Base-by-base conservation (phyloP, 2,797 vertebrate genomes). In the Ceyx erithaca region DNA sequence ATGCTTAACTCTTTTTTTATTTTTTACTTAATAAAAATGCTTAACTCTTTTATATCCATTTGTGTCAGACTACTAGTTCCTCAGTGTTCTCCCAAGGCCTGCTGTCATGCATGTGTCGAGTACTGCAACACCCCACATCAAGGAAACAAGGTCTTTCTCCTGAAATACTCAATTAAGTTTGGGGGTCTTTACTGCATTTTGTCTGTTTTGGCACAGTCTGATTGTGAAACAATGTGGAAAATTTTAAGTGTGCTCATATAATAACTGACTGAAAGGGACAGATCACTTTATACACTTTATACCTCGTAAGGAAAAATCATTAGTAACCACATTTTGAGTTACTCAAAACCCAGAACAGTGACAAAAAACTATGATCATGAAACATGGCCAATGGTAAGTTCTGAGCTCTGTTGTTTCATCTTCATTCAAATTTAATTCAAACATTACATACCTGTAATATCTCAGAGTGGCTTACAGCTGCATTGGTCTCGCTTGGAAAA, bases 371-470 rank as follows among this genome's bases (percentile, higher is more conserved):
- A 26, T 7, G 5, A 17, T 86, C 14, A 31, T 7, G 33, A 8
- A 75, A 77, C 30, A 49, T 14, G 48, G 30, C 23, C 19, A 62
- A 16, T 0, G 10, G 51, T 16, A 77, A 83, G 80, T 79, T 85
- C 55, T 64, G 37, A 89, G 18, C 9, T 68, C 10, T 23, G 18
- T 8, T 62, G 35, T 68, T 12, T 90, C 30, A 57, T 49, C 76
- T 88, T 79, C 94, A 22, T 52, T 40, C 66, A 28, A 35, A 68
- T 28, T 35, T 26, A 49, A 84, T 31, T 51, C 64, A 86, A 92
- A 82, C 49, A 67, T 58, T 48, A 41, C 92, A 87, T 97, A 99
- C 99, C 99, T 99, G 98, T 87, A 99, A 97, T 82, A 99, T 98
- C 81, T 98, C 98, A 71, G 98, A 97, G 82, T 98, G 98, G 96